These are phyloP conservation scores for Silurus lanzhouensis DNA, from an alignment of 2,797 vertebrate species.

Conservation along the genomic window DNA sequence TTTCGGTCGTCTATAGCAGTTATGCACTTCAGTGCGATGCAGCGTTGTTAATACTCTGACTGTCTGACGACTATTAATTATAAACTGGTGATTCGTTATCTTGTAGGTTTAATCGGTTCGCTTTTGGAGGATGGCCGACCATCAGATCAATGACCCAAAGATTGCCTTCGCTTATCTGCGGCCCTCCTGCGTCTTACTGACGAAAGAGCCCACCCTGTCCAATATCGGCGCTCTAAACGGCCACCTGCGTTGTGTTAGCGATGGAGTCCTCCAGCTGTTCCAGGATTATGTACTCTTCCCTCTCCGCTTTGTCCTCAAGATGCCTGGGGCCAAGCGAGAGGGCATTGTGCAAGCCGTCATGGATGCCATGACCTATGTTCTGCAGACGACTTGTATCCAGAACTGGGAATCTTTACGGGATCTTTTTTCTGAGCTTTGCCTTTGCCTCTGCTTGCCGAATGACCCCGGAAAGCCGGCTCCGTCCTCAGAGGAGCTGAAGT, in stretches of 20 bases:
- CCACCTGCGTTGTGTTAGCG: slow-evolving; percentile 75
- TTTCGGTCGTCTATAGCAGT: not conserved
- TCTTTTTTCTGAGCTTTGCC: slow-evolving; percentile 86
- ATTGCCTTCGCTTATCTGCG: slow-evolving; percentile 87
- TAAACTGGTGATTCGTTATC: not conserved
- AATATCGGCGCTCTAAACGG: slow-evolving; percentile 77
- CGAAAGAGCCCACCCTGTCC: slow-evolving; percentile 76
- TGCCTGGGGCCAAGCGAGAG: slow-evolving; percentile 78
- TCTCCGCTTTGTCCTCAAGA: slow-evolving; percentile 85
- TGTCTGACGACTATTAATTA: not conserved
- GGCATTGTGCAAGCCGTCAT: slow-evolving; percentile 78
- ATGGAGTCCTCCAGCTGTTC: slow-evolving; percentile 87
- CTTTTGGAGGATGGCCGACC: slow-evolving; percentile 62
- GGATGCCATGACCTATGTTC: slow-evolving; percentile 77
- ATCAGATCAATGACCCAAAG: slow-evolving; percentile 82
- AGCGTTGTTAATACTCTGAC: not conserved
- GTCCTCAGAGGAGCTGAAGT: slow-evolving; percentile 86
- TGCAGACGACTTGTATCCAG: slow-evolving; percentile 82
- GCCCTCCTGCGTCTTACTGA: slow-evolving; percentile 86
- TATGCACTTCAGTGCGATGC: not conserved
- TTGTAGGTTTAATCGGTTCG: slow-evolving; percentile 25
- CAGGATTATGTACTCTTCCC: slow-evolving; percentile 95
- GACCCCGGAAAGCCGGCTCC: slow-evolving; percentile 71
- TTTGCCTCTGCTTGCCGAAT: slow-evolving; percentile 78
- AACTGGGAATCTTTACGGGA: slow-evolving; percentile 81